Evolutionary conservation across 2,113 vertebrate genomes (phyloP).

Genomic region (Propithecus coquereli): DNA sequence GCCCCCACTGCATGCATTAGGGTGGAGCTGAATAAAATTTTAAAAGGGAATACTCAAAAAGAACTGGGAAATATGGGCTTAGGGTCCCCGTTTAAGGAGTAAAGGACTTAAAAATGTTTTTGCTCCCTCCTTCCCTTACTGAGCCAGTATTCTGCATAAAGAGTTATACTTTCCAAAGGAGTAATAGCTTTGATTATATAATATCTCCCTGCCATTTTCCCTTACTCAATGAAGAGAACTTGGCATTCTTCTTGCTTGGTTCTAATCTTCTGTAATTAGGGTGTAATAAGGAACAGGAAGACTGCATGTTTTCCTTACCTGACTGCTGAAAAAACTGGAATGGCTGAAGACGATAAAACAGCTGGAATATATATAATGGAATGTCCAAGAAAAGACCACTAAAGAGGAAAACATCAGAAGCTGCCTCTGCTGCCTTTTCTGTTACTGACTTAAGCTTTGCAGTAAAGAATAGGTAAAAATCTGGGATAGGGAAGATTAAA

Average conservation of each 20-base stretch:
- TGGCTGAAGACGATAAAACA: not conserved
- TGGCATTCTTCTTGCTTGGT: not conserved
- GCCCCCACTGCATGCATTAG: not conserved
- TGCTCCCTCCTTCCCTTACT: not conserved
- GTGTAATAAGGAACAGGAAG: not conserved
- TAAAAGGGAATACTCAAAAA: not conserved
- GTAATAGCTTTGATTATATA: not conserved
- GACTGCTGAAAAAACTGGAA: not conserved
- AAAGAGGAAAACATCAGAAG: not conserved
- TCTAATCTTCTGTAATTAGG: constrained; percentile 21
- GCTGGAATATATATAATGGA: not conserved
- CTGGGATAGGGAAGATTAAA: not conserved
- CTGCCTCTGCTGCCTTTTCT: not conserved
- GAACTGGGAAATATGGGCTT: not conserved
- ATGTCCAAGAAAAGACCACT: not conserved
- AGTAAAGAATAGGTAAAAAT: not conserved
- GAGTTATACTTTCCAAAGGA: not conserved
- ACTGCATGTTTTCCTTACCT: not conserved
- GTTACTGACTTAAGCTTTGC: not conserved
- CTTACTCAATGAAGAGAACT: not conserved
- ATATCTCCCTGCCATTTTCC: not conserved
- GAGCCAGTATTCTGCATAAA: not conserved
- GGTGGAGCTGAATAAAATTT: not conserved
- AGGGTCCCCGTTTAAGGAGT: not conserved
- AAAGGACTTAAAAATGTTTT: not conserved